These are phyloP conservation scores for Sarcophilus harrisii DNA, from an alignment of 2,797 vertebrate genomes.

Conservation along the genomic window DNA sequence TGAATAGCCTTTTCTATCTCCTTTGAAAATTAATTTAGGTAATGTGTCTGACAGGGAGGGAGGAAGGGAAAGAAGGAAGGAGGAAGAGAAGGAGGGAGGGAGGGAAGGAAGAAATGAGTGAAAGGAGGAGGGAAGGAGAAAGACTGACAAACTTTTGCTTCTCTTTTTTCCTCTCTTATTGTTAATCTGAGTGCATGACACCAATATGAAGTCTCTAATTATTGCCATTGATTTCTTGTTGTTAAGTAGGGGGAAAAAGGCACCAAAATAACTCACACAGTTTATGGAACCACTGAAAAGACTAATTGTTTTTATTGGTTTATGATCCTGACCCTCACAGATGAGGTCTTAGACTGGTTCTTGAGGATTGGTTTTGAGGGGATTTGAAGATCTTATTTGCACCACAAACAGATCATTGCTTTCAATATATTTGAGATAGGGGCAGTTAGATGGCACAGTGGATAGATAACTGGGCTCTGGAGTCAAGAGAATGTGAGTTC, in stretches of 20 bases:
- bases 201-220: not conserved
- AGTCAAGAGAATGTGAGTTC: too few relatives aligned
- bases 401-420: not conserved
- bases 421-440: not conserved
- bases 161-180: not conserved
- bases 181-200: not conserved
- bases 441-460: too few relatives aligned
- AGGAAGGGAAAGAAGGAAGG: not conserved
- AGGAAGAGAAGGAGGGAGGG: not conserved
- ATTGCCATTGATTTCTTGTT: not conserved
- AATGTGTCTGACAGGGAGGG: conserved; percentile 12
- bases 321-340: not conserved
- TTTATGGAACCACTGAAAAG: not conserved
- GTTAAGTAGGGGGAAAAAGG: not conserved
- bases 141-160: not conserved
- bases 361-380: not conserved
- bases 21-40: conserved; percentile 65
- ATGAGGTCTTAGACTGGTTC: not conserved
- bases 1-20: conserved; percentile 40
- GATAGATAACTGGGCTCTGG: too few relatives aligned
- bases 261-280: not conserved
- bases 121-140: too few relatives aligned
- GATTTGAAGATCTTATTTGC: not conserved
- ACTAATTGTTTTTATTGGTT: too few relatives aligned
- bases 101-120: not conserved